phyloP scores from a whole-genome alignment of 2,113 vertebrate genomes.

The Tyto alba region DNA sequence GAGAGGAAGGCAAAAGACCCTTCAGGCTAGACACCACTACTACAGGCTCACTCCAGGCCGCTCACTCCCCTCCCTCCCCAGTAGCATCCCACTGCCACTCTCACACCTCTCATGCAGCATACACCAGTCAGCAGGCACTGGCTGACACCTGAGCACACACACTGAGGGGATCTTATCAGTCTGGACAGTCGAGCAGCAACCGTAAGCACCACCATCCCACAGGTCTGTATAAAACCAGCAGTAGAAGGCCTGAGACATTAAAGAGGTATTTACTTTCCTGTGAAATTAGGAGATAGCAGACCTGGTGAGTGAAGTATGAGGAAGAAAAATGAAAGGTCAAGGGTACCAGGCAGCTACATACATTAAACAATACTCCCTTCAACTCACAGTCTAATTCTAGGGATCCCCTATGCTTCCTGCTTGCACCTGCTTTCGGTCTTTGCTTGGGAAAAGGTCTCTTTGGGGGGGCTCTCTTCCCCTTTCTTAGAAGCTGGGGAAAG shows the following conservation, averaged over 20 bases:
- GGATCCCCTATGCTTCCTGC: not conserved
- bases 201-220: not conserved
- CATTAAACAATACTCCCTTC: not conserved
- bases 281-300: not conserved
- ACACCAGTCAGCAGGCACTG: not conserved
- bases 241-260: rapidly evolving
- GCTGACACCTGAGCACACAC: not conserved
- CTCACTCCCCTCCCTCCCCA: not conserved
- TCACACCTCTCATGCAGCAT: not conserved
- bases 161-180: not conserved
- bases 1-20: not conserved
- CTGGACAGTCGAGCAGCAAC: not conserved
- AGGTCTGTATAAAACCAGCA: not conserved
- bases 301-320: not conserved
- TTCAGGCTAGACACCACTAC: not conserved
- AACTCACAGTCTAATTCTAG: not conserved
- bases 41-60: not conserved
- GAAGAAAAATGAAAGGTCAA: not conserved
- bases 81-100: not conserved
- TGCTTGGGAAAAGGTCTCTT: not conserved
- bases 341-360: not conserved
- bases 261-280: not conserved
- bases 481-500: not conserved
- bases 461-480: not conserved
- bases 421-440: not conserved